Conservation (phyloP, 2,113 vertebrate genomes). For the Oryzias javanicus region DNA sequence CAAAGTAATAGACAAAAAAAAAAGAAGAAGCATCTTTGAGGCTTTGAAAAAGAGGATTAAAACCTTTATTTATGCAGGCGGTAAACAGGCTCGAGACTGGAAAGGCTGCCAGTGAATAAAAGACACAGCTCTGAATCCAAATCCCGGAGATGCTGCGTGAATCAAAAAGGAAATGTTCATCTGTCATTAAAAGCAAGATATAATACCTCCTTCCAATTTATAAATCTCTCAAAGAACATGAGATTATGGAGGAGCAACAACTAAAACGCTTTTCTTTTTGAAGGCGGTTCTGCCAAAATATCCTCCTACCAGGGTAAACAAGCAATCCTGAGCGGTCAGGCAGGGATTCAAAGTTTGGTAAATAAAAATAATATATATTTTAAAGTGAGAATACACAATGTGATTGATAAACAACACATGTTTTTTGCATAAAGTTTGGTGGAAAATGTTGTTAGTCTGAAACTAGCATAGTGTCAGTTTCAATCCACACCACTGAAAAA, state of each 20-base stretch:
- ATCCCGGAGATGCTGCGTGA: conserved; percentile 38
- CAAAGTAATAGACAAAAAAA: conserved; percentile 39
- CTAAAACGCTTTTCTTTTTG: conserved; percentile 12
- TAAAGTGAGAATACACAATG: too few species aligned
- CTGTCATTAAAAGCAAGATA: conserved; percentile 36
- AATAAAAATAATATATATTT: too few species aligned
- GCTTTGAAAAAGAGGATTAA: conserved; percentile 64
- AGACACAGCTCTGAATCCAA: conserved; percentile 41
- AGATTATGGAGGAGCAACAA: conserved; percentile 29
- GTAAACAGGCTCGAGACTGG: conserved; percentile 50
- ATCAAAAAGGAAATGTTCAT: conserved; percentile 40
- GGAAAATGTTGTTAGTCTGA: too few species aligned
- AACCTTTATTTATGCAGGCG: conserved; percentile 45
- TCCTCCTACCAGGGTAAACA: too few species aligned
- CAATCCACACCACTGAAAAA: too few species aligned
- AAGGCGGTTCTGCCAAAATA: not conserved
- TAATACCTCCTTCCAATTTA: conserved; percentile 27
- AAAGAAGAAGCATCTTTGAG: conserved; percentile 21
- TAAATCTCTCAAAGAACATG: conserved; percentile 35
- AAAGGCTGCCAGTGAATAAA: conserved; percentile 35
- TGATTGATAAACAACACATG: too few species aligned
- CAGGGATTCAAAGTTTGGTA: too few species aligned
- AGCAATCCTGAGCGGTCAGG: too few species aligned
- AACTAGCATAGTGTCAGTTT: too few species aligned
- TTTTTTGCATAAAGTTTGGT: too few species aligned